Base-by-base conservation (phyloP, 2,888 invertebrate species). In the Drosophila rellima region DNA sequence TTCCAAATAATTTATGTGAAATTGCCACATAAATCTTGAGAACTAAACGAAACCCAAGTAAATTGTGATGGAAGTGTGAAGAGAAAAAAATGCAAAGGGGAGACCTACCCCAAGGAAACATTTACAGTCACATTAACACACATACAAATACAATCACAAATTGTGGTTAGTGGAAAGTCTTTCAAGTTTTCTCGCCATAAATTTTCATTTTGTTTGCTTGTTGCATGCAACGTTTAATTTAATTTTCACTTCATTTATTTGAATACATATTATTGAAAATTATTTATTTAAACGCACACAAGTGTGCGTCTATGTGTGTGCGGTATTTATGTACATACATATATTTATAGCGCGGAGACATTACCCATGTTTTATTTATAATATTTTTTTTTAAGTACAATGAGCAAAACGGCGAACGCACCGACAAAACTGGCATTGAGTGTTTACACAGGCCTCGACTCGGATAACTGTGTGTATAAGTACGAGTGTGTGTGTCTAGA, bases 361-460 rank as follows among this genome's bases (percentile, higher is more conserved):
- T 54, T 50, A 65, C 54, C 68, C 68, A 82, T 82, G 82, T 85
- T 74, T 86, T 88, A 83, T 83, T 86, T 83, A 83, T 86, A 88
- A 74, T 64, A 74, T 26, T 26, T 70, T 26, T 26, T 70, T 76
- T 83, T 54, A 74, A 70, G 84, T 70, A 80, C 74, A 74, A 72
- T 69, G 55, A 72, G 54, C 75, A 57, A 56, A 52, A 20, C 52
- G 63, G 54, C 51, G 44, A 79, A 82, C 83, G 76, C 86, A 79
- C 52, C 74, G 65, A 51, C 81, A 70, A 75, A 84, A 78, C 64
- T 82, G 75, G 44, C 88, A 80, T 73, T 76, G 73, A 63, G 47
- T 82, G 57, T 65, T 82, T 65, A 62, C 71, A 63, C 57, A 64
- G 77, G 63, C 77, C 70, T 59, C 65, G 31, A 39, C 33, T 50